Conservation (phyloP, 2,797 vertebrate genomes). For the Gallinago stenura region DNA sequence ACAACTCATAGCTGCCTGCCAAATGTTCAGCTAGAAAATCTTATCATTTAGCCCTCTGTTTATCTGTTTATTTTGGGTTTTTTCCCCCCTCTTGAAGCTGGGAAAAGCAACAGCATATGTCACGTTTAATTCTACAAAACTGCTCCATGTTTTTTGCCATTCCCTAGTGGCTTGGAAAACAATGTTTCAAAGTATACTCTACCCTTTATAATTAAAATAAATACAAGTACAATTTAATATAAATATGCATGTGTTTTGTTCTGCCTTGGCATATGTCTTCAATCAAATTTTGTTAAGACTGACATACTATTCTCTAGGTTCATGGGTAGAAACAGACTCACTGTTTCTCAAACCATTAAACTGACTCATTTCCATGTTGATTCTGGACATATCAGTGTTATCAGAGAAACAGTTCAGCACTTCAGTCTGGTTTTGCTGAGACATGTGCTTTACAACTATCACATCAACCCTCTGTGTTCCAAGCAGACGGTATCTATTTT, state of each 20-base stretch:
- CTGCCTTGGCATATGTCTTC: neutral
- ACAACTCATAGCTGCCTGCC: neutral
- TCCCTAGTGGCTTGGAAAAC: neutral
- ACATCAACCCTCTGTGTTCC: neutral
- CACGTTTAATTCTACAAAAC: neutral
- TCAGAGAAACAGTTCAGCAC: conserved; percentile 27
- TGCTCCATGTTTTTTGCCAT: neutral
- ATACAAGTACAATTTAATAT: neutral
- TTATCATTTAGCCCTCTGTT: neutral
- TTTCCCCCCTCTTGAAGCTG: accelerated
- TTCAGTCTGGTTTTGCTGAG: conserved; percentile 22
- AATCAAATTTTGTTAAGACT: neutral
- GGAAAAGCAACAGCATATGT: neutral
- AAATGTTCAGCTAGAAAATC: conserved; percentile 12
- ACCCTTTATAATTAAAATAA: neutral
- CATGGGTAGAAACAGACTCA: neutral
- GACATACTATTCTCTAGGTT: neutral
- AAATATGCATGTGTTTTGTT: neutral
- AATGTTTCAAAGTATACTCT: neutral
- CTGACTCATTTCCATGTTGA: conserved; percentile 36
- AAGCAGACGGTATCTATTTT: neutral
- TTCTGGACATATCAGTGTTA: conserved; percentile 23
- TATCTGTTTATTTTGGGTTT: neutral
- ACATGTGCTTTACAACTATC: neutral
- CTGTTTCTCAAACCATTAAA: conserved; percentile 39